These are phyloP conservation scores for Agrochola lota DNA, from an alignment of 2,888 invertebrate genomes.

Conservation along the genomic window DNA sequence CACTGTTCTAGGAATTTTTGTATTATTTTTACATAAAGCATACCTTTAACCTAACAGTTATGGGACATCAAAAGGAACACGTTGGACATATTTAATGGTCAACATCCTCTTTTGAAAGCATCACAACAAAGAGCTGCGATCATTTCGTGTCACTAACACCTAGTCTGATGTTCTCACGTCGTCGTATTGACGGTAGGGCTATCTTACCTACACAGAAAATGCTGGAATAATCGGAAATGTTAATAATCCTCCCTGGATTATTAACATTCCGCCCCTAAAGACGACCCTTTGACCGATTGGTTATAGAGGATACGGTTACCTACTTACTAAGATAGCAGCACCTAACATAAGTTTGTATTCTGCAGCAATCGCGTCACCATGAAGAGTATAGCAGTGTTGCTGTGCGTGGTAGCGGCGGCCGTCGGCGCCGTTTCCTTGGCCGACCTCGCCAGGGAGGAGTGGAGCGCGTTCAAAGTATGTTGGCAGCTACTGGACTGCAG, in stretches of 20 bases:
- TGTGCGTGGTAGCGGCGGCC: conserved; percentile 89
- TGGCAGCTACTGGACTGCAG: not conserved
- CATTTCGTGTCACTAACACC: too few species aligned
- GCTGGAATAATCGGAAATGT: too few species aligned
- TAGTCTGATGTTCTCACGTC: too few species aligned
- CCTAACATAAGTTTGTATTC: conserved; percentile 5
- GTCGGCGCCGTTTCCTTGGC: conserved; percentile 92
- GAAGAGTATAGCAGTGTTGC: conserved; percentile 77
- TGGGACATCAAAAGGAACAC: too few species aligned
- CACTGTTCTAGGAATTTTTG: too few species aligned
- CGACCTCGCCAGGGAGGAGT: conserved; percentile 94
- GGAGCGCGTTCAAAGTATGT: conserved; percentile 94
- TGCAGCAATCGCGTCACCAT: conserved; percentile 65
- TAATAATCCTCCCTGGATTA: too few species aligned
- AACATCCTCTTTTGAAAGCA: too few species aligned
- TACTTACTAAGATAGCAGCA: not conserved
- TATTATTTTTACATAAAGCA: too few species aligned
- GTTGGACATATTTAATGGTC: too few species aligned
- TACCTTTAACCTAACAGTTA: too few species aligned
- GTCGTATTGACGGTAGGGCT: not conserved
- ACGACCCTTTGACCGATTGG: not conserved
- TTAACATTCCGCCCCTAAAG: conserved; percentile 4
- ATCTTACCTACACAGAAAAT: too few species aligned
- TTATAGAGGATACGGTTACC: not conserved
- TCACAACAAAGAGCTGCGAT: too few species aligned